Evolutionary conservation across 2,797 vertebrate genomes (phyloP).

Genomic region (Neomorphus geoffroyi): DNA sequence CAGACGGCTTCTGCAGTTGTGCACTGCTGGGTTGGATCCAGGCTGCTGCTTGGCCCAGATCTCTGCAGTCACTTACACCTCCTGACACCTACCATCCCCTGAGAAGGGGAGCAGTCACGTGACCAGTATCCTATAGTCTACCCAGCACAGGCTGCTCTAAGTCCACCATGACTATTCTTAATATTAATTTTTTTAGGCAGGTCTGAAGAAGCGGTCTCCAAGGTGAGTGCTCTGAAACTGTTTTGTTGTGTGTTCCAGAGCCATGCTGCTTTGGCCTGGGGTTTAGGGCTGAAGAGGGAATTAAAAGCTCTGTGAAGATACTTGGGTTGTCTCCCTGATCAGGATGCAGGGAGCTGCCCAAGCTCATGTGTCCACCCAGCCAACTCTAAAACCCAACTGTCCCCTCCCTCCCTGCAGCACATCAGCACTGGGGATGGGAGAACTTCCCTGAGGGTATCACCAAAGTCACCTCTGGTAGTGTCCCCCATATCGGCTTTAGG

Average conservation of each 20-base stretch:
- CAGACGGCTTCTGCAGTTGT: fast-evolving
- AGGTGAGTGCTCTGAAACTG: not conserved
- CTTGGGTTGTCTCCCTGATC: not conserved
- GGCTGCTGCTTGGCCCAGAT: not conserved
- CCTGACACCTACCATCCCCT: not conserved
- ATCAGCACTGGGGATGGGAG: not conserved
- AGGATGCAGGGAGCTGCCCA: not conserved
- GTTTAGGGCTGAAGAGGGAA: not conserved
- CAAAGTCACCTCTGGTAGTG: not conserved
- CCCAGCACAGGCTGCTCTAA: not conserved
- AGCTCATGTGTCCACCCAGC: too few relatives aligned
- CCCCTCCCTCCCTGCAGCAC: not conserved
- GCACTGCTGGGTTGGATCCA: not conserved
- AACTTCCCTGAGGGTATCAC: not conserved
- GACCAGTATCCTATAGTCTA: not conserved
- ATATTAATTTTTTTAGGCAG: not conserved
- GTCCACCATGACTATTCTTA: not conserved
- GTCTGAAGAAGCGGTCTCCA: not conserved
- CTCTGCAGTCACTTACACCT: not conserved
- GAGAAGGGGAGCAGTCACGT: not conserved
- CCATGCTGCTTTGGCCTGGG: not conserved
- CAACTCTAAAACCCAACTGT: not conserved
- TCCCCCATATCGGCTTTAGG: not conserved
- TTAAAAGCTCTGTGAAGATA: not conserved
- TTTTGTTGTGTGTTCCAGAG: not conserved